Evolutionary conservation across 2,113 vertebrate genomes (phyloP), one percentile per base, ranked within the genome.

Genomic region (Pristiophorus japonicus): DNA sequence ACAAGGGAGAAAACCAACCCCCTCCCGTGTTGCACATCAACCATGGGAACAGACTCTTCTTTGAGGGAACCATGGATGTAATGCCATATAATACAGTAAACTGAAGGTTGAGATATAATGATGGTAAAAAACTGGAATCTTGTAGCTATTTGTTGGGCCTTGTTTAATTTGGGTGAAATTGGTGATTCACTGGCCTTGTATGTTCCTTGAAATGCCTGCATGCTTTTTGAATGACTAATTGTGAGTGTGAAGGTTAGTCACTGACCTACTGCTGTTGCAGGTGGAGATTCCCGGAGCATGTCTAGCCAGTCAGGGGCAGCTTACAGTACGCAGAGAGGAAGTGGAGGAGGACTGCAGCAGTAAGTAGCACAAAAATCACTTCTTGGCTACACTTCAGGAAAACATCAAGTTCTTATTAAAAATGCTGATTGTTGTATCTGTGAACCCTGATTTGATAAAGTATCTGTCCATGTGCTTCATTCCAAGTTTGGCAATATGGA

Each of bases 301-400:
- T 34, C 65, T 70, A 27, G 92, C 24, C 92, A 66, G 65, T 94
- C 92, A 47, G 92, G 65, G 66, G 2, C 65, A 70, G 45, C 45
- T 47, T 94, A 70, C 45, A 94, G 4, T 67, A 94, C 67, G 92
- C 63, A 67, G 18, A 94, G 92, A 94, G 66, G 91, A 66, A 63
- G 59, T 93, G 91, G 91, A 66, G 91, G 65, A 70, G 93, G 93
- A 94, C 42, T 70, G 42, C 66, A 24, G 42, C 70, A 73, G 93
- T 94, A 94, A 94, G 93, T 70, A 67, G 66, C 65, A 70, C 38
- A 70, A 70, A 93, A 70, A 67, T 66, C 16, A 55, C 51, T 27
- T 14, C 88, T 22, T 62, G 59, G 59, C 59, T 63, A 8, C n/a
- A 63, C 6, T 65, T 91, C 55, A 18, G 55, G 38, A 63, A 16